Base-by-base conservation (phyloP, 2,888 invertebrate species). In the Falcaria lacertinaria region DNA sequence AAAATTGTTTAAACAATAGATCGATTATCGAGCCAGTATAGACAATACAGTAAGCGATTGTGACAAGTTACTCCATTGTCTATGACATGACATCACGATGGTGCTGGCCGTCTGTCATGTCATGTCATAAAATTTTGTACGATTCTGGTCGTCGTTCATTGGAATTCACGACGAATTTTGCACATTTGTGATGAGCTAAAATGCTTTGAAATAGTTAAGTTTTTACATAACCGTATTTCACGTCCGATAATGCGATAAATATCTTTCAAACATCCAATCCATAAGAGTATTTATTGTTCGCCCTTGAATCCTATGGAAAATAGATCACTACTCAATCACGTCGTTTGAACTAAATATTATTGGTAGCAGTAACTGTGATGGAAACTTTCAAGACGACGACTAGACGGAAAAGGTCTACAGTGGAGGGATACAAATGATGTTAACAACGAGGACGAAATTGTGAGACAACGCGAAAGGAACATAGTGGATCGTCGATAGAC, bases 341-440 rank as follows among this genome's bases (percentile, higher is more conserved):
- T 59, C 60, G 58, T 57, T 61, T 57, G 59, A 48, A 56, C 50
- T 58, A 61, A 67, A 70, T 64, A 70, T 70, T 72, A 75, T 74
- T 74, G 67, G 62, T 54, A 69, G 64, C 65, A 69, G 66, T 65
- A 69, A 65, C 65, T 84, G 87, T 87, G 76, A 88, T 88, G 88
- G 88, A 86, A 84, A 73, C 77, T 63, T 76, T 70, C 63, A 73
- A 64, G 60, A 61, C 70, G 45, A 74, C 66, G 57, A 71, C 74
- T 58, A 82, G 80, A 69, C 74, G 84, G 68, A 84, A 80, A 72
- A 80, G 71, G 69, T 76, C 80, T 49, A 76, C 81, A 49, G 75
- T 78, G 49, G 87, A 87, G 56, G 86, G 86, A 39, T 87, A 87
- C 69, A 87, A 88, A 86, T 88, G 87, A 87, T 65, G 54, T 64